Base-by-base conservation (phyloP, 2,888 invertebrate species). In the Polyommatus iphigenia region DNA sequence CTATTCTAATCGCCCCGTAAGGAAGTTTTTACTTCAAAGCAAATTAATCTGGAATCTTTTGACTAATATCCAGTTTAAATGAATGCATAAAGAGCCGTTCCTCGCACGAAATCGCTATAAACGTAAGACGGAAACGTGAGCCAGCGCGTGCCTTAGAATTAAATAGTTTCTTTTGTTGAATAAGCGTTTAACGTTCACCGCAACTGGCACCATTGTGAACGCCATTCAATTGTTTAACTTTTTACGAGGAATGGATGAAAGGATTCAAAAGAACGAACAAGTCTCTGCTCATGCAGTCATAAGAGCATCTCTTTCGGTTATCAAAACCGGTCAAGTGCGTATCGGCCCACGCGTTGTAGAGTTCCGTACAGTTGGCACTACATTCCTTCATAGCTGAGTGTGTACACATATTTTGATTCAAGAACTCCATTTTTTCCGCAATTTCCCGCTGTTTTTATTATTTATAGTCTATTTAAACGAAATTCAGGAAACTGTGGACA, bases 81-180 rank as follows among this genome's bases (percentile, higher is more conserved):
- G 24, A 67, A 67, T 67, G 67, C 67, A 67, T 29, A 67, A 67
- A 67, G 29, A 32, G 67, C 29, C 67, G 67, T 18, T 32, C 67
- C 67, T 54, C 18, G 75, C 83, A 84, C 83, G 83, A 83, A 84
- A 83, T 81, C 82, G 82, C 84, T 83, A 85, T 84, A 86, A 88
- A 85, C 83, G 83, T 84, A 84, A 85, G 84, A 85, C 85, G 85
- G 86, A 87, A 87, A 89, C 85, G 86, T 84, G 84, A 83, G 85
- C 85, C 18, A 71, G 88, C 87, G 87, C 93, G 92, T 93, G 93
- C 90, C 87, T 84, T 83, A 86, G 91, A 91, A 93, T 92, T 89
- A 91, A 93, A 88, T 87, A 91, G 89, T 87, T 89, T 86, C 91
- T 89, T 91, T 93, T 91, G 92, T 91, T 88, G 83, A 85, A 87